Conservation (phyloP, 2,113 vertebrate genomes). For the Gavialis gangeticus region DNA sequence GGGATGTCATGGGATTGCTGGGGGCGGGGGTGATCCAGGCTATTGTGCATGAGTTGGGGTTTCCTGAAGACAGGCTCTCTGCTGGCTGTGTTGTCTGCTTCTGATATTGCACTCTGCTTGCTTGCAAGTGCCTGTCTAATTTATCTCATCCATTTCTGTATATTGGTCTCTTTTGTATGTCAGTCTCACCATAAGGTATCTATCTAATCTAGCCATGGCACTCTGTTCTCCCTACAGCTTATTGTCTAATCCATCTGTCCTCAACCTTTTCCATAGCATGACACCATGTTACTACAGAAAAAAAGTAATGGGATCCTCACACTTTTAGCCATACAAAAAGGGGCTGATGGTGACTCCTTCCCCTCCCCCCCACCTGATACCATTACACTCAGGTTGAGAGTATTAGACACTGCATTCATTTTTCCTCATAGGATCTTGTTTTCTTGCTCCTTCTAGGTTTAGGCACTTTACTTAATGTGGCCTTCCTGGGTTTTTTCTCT, state of each 20-base stretch:
- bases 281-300: not conserved
- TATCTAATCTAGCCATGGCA: not conserved
- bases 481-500: not conserved
- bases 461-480: conserved; percentile 16
- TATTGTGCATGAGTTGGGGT: not conserved
- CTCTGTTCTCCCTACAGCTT: not conserved
- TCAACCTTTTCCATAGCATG: not conserved
- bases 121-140: not conserved
- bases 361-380: too few relatives aligned
- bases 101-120: fast-evolving
- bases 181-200: not conserved
- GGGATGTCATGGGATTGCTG: too few relatives aligned
- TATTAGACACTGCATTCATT: not conserved
- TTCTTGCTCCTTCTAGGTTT: not conserved
- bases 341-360: too few relatives aligned
- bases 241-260: not conserved
- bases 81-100: not conserved
- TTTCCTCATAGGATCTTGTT: not conserved
- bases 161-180: not conserved
- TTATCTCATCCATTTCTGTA: not conserved
- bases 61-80: not conserved
- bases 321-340: not conserved
- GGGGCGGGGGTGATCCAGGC: not conserved
- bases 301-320: not conserved
- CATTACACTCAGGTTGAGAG: not conserved